Evolutionary conservation across 2,888 invertebrate species (phyloP), one percentile per base, ranked within the genome.

Genomic region (Cryptops parisi): DNA sequence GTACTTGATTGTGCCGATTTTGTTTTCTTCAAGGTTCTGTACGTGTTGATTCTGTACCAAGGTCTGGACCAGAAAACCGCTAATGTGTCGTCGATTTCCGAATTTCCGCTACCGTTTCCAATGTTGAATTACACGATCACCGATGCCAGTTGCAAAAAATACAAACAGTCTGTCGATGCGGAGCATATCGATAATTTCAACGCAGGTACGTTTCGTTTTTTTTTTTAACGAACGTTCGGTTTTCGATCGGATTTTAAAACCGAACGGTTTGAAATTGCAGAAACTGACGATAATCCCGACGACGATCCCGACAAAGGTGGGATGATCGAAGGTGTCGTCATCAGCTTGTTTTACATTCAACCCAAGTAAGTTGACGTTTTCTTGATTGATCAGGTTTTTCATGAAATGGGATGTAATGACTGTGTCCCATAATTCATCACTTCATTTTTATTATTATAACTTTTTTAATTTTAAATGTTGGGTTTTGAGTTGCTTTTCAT

Each of bases 111-210:
- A 47, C 86, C 87, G 1, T 84, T 84, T 61, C 85, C 91, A 0
- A 84, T 91, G 61, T 72, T 96, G 46, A 89, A 90, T 64, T 87
- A 90, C 67, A 85, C 86, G 54, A 84, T 94, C 59, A 77, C 84
- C 2, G 84, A 87, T 63, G 87, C 90, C 1, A 78, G 64, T 44
- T 60, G 64, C 45, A 64, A 58, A 26, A 59, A 53, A 45, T 59
- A 72, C 2, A 74, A 70, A 41, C 66, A 74, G 45, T 73, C 73
- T 45, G 6, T 68, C 33, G 78, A 80, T 64, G 78, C 74, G 43
- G 67, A 73, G 21, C 49, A 54, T 26, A 58, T 55, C 41, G 57
- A 23, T 25, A 43, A 50, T 25, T 43, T 41, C 17, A 33, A 26
- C 12, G n/a, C 27, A 21, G 48, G 48, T 48, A 38, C 12, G 21